Conservation (phyloP, 2,113 vertebrate genomes). For the Myotis brandtii region DNA sequence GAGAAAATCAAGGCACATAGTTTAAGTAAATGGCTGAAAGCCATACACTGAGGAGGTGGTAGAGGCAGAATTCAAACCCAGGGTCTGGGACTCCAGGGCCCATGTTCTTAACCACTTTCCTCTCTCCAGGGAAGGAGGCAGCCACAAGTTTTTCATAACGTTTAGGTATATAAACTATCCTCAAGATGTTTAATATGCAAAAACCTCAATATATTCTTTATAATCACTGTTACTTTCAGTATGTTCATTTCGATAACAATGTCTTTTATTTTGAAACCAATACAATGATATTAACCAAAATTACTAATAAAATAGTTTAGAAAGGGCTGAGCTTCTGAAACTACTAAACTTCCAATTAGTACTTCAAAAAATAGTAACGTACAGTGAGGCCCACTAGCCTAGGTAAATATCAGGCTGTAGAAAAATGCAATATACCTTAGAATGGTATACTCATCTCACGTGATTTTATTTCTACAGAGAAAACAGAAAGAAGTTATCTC, state of each 20-base stretch:
- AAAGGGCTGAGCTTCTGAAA: slow-evolving; percentile 39
- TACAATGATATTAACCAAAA: background rate
- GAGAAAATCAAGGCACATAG: background rate
- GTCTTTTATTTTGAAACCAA: background rate
- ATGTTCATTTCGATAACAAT: background rate
- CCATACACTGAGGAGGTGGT: background rate
- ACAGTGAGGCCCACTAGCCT: background rate
- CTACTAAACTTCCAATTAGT: background rate
- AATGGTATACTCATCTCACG: background rate
- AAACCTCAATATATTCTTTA: slow-evolving; percentile 3
- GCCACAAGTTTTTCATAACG: background rate
- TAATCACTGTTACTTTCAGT: background rate
- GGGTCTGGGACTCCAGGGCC: background rate
- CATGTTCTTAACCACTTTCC: background rate
- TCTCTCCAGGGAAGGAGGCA: background rate
- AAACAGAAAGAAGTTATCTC: background rate
- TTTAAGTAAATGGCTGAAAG: background rate
- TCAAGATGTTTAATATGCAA: background rate
- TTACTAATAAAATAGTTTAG: background rate
- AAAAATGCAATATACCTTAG: background rate
- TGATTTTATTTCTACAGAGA: background rate
- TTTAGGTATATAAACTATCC: background rate
- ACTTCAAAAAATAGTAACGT: slow-evolving; percentile 19
- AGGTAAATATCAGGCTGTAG: background rate
- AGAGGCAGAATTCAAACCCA: background rate